Base-by-base conservation (phyloP, 2,888 invertebrate species). In the Watsonalla binaria region DNA sequence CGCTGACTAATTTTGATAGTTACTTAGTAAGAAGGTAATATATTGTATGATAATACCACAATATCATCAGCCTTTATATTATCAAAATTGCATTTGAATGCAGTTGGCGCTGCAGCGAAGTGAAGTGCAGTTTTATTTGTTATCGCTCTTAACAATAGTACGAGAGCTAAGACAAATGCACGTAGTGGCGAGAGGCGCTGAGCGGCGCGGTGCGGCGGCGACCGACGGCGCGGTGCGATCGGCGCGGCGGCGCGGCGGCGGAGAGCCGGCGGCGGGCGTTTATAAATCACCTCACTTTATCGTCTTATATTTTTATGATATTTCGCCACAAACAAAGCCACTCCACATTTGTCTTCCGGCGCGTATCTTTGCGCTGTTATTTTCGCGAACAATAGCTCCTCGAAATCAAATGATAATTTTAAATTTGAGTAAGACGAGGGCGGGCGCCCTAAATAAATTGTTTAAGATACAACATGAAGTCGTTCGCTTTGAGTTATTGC, bases 351-450 rank as follows among this genome's bases (percentile, higher is more conserved):
- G 79, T 84, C 82, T 80, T 73, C 66, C 64, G 60, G 57, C 59
- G 58, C 71, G 73, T 80, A 80, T 82, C 80, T 80, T 65, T 65
- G 68, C 65, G 59, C 66, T 68, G 72, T 75, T 80, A 80, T 79
- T 78, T 76, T 75, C 71, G 66, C 72, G 70, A 76, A 83, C 80
- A 81, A 80, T 76, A 72, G 70, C 70, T 63, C 66, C 59, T 66
- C 65, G 68, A 72, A 80, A 81, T 82, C 81, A 82, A 83, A 82
- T 82, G 80, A 79, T 80, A 73, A 83, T 84, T 83, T 84, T 74
- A 82, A 82, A 80, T 81, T 80, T 73, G 70, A 75, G 75, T 65
- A 63, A 72, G 68, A 54, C 55, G 61, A 54, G 55, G 57, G 55
- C 35, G 51, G 57, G 55, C 52, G 58, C 51, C 51, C 57, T 54